Evolutionary conservation across 2,888 invertebrate species (phyloP).

Genomic region (Troides oblongomaculatus): DNA sequence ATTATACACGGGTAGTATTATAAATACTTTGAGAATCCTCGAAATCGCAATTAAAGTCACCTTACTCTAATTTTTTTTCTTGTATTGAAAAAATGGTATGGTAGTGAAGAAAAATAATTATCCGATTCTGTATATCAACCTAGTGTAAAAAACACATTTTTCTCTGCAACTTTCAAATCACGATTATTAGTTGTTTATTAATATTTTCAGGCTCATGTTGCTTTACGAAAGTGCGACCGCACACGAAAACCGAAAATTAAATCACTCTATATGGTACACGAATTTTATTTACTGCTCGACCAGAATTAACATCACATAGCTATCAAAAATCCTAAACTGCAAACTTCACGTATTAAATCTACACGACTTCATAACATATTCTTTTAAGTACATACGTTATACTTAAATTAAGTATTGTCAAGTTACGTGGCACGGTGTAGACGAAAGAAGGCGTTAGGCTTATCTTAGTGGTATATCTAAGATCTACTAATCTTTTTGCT

Average conservation of each 20-base stretch:
- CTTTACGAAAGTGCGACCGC: not conserved
- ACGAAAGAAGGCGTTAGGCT: conserved; percentile 24
- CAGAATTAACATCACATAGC: not conserved
- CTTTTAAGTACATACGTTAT: conserved; percentile 2
- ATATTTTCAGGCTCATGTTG: not conserved
- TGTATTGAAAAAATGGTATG: too few species aligned
- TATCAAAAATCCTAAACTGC: not conserved
- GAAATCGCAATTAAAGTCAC: too few species aligned
- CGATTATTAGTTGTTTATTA: not conserved
- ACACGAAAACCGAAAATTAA: not conserved
- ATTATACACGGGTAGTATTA: too few species aligned
- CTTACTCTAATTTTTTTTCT: too few species aligned
- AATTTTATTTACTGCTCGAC: not conserved
- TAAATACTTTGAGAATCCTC: too few species aligned
- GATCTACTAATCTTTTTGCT: conserved; percentile 17
- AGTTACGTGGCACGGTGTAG: conserved; percentile 5
- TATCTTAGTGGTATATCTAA: conserved; percentile 26
- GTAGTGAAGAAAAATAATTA: too few species aligned
- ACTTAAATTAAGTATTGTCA: conserved; percentile 6
- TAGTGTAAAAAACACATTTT: not conserved
- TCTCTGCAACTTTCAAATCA: not conserved
- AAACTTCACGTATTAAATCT: not conserved
- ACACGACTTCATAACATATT: not conserved
- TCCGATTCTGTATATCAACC: too few species aligned
- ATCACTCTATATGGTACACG: not conserved